These are phyloP conservation scores for Macroramphosus scolopax DNA, from an alignment of 2,797 vertebrate species.

Conservation along the genomic window DNA sequence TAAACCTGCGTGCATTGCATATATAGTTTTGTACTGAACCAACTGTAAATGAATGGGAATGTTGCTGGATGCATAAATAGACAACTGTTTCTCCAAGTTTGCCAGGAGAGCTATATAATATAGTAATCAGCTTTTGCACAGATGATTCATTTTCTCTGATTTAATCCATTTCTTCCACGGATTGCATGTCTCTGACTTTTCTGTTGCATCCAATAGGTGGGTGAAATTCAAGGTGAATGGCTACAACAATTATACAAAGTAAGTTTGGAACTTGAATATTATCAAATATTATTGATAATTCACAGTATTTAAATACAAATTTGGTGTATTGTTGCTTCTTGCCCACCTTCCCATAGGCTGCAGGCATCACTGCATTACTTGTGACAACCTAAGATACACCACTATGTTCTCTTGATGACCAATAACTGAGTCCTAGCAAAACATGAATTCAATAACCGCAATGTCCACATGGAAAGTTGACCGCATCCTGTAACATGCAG, in stretches of 20 bases:
- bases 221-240: constrained; percentile 80
- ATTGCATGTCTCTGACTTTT: not conserved
- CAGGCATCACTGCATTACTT: not conserved
- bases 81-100: too few species aligned
- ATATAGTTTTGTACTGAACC: too few species aligned
- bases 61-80: too few species aligned
- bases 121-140: too few species aligned
- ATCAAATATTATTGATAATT: constrained; percentile 1
- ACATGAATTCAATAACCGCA: too few species aligned
- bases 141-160: too few species aligned
- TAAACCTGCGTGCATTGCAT: too few species aligned
- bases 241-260: constrained; percentile 81
- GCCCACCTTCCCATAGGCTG: not conserved
- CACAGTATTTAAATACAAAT: not conserved
- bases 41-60: too few species aligned
- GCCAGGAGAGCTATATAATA: too few species aligned
- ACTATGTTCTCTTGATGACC: too few species aligned
- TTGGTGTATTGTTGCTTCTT: not conserved
- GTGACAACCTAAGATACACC: not conserved
- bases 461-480: constrained; percentile 5
- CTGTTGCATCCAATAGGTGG: constrained; percentile 65
- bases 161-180: too few species aligned
- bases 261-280: constrained; percentile 45
- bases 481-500: constrained; percentile 12
- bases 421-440: too few species aligned